These are phyloP conservation scores for Camponotus vicinus DNA, from an alignment of 1,140 invertebrate species.

Conservation along the genomic window DNA sequence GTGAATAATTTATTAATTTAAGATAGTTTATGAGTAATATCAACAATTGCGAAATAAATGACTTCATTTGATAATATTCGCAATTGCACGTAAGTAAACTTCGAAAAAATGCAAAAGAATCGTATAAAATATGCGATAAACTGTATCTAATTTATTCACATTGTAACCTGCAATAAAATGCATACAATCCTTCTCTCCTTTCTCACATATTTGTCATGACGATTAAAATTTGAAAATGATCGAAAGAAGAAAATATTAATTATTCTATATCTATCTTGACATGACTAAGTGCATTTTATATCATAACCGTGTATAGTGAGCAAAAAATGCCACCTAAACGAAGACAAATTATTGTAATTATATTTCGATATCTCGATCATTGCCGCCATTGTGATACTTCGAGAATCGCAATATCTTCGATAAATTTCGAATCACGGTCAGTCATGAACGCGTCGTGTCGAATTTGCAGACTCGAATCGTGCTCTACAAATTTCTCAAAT, in stretches of 20 bases:
- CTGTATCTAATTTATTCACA: not conserved
- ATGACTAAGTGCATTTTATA: not conserved
- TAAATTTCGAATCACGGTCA: too few relatives aligned
- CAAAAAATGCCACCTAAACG: too few relatives aligned
- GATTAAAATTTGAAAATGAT: not conserved
- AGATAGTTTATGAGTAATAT: not conserved
- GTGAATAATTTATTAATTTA: constrained; percentile 20
- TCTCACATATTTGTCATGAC: not conserved
- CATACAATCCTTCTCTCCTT: too few relatives aligned
- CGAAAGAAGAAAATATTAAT: not conserved
- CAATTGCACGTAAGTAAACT: not conserved
- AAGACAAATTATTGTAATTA: too few relatives aligned
- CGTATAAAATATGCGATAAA: not conserved
- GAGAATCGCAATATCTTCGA: too few relatives aligned
- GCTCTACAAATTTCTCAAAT: too few relatives aligned
- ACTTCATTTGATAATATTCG: not conserved
- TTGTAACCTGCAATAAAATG: not conserved
- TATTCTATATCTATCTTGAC: not conserved
- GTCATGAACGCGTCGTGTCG: too few relatives aligned
- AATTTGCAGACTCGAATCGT: too few relatives aligned
- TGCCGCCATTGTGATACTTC: too few relatives aligned
- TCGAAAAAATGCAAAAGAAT: not conserved
- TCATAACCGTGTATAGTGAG: too few relatives aligned
- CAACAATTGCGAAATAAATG: not conserved
- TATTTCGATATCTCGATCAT: too few relatives aligned